Base-by-base conservation (phyloP, 92 coral and sea anemone genomes). In the Heteractis magnifica region DNA sequence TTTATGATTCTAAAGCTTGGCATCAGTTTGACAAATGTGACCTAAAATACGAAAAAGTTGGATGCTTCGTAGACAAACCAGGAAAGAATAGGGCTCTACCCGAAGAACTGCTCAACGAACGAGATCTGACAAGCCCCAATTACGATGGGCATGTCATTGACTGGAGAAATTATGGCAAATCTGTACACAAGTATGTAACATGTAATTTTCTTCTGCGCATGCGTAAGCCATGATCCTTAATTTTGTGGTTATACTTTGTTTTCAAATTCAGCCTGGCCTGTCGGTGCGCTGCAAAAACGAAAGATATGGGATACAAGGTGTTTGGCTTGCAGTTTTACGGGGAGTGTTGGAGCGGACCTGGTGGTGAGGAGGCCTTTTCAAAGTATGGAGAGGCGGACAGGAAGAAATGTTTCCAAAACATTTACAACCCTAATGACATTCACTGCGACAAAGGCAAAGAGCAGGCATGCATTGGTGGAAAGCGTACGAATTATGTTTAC, bases 261-360 rank as follows among this genome's bases (percentile, higher is more conserved):
- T 26, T 34, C 3, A 34, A 34, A 34, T 34, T 64, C 18, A 90
- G 93, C 21, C 77, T 90, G 78, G 93, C 93, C 13, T 90, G 93
- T 75, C 93, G 90, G 15, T 90, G 93, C 62, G 93, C 88, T 23
- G 85, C 83, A 44, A 80, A 56, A n/a, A 79, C 93, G 1, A 86
- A 84, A 26, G 76, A 19, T 58, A 87, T 62, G 50, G 93, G 93
- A 12, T 90, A 86, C 84, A 87, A 86, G 56, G 88, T 87, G 15
- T 90, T 90, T 59, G 93, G 90, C 19, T 44, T 90, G 80, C 93
- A 90, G 82, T 90, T 78, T 72, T 87, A 71, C 16, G 93, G 93
- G 11, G 93, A 90, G 64, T 90, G 93, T 60, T 90, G 93, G 93
- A 87, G 90, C 34, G 93, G 90, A 8, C 85, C 86, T 52, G 75